phyloP scores from a whole-genome alignment of 2,797 vertebrate genomes.

The Phoxinus dragarum region DNA sequence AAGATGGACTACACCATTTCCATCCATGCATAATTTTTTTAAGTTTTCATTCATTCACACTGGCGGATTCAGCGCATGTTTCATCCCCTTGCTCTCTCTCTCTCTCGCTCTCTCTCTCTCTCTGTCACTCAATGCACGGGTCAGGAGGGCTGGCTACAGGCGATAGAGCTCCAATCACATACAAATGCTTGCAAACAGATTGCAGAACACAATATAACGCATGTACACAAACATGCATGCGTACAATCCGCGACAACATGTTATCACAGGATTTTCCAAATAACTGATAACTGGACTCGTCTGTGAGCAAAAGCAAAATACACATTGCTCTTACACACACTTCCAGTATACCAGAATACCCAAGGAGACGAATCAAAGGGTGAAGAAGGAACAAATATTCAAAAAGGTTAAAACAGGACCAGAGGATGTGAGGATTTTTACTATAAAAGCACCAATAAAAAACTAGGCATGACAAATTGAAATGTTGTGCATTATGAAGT shows the following conservation, averaged over 20 bases:
- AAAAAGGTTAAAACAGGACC: constrained; percentile 7
- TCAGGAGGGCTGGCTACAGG: constrained; percentile 27
- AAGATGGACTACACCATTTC: not conserved
- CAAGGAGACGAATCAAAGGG: constrained; percentile 46
- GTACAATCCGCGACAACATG: constrained; percentile 20
- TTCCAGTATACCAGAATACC: constrained; percentile 4
- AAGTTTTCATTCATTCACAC: constrained; percentile 9
- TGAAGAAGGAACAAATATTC: not conserved
- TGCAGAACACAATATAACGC: not conserved
- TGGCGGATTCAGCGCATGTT: not conserved
- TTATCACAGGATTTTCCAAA: constrained; percentile 42
- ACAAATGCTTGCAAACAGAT: constrained; percentile 23
- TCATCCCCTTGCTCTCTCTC: not conserved
- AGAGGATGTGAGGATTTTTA: not conserved
- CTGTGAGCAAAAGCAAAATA: constrained; percentile 26
- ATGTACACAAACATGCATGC: constrained; percentile 33
- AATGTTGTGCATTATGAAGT: constrained; percentile 14
- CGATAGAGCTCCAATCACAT: constrained; percentile 41
- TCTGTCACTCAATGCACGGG: not conserved
- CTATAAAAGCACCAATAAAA: constrained; percentile 10
- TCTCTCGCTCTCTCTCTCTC: not conserved
- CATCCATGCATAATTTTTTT: constrained; percentile 12
- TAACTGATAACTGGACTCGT: constrained; percentile 34
- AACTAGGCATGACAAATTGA: not conserved
- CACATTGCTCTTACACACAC: constrained; percentile 17